These are phyloP conservation scores for Stictonetta naevosa DNA, from an alignment of 2,113 vertebrate genomes.

Conservation along the genomic window DNA sequence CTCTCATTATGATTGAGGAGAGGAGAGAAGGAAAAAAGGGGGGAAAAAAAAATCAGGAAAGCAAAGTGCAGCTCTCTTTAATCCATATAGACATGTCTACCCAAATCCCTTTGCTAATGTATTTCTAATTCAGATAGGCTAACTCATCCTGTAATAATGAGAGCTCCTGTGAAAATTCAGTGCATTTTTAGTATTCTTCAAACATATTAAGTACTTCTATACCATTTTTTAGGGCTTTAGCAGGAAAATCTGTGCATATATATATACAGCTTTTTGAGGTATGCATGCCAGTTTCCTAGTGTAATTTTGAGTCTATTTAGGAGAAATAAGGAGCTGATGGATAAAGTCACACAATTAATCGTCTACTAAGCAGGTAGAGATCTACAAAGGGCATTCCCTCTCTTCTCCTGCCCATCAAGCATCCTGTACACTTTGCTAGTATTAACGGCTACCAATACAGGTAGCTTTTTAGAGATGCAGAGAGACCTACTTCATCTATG, in stretches of 20 bases:
- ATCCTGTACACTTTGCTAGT: not conserved
- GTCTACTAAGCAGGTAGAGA: not conserved
- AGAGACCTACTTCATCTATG: not conserved
- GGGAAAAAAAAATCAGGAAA: not conserved
- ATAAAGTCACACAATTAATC: not conserved
- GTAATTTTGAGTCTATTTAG: not conserved
- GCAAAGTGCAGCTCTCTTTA: conserved; percentile 60
- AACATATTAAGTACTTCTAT: conserved; percentile 3
- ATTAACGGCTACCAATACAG: not conserved
- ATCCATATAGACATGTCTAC: conserved; percentile 68
- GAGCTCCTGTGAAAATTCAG: conserved; percentile 35
- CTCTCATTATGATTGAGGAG: conserved; percentile 46
- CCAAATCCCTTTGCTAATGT: conserved; percentile 65
- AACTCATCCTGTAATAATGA: conserved; percentile 61
- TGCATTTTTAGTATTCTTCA: conserved; percentile 53
- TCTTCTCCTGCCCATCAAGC: not conserved
- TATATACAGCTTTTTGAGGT: not conserved
- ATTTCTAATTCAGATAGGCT: conserved; percentile 61
- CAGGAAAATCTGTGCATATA: not conserved
- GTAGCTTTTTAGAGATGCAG: not conserved
- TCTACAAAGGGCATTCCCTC: not conserved
- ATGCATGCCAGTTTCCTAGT: not conserved
- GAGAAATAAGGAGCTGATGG: not conserved
- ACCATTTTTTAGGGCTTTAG: not conserved
- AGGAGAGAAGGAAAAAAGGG: not conserved